Evolutionary conservation across 2,888 invertebrate species (phyloP).

Genomic region (Ectemnius cavifrons): DNA sequence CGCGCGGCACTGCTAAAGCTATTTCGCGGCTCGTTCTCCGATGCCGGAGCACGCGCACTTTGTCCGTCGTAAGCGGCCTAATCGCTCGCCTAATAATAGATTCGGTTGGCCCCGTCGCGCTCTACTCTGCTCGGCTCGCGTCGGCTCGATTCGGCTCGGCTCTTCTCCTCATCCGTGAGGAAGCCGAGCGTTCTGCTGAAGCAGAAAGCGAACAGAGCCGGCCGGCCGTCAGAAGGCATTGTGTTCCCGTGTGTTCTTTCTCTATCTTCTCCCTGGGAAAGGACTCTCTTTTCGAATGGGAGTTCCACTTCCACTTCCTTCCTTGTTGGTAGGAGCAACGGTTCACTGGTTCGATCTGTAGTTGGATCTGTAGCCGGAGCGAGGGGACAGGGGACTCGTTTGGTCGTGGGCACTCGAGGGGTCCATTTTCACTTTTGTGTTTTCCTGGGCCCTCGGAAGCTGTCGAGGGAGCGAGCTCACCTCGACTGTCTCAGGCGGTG

Average conservation of each 20-base stretch:
- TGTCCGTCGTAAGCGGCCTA: slow-evolving; percentile 3
- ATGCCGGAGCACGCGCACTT: slow-evolving; percentile 2
- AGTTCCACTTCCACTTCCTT: no score
- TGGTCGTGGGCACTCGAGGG: slow-evolving; percentile 27
- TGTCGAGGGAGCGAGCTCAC: slow-evolving; percentile 71
- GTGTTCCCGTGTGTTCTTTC: not conserved
- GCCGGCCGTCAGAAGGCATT: not conserved
- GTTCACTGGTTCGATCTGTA: no score
- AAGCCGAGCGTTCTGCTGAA: not conserved
- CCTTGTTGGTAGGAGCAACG: no score
- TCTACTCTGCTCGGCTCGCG: not conserved
- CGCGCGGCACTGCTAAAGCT: slow-evolving; percentile 19
- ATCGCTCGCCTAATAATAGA: not conserved
- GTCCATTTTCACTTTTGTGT: slow-evolving; percentile 70
- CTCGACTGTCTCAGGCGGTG: slow-evolving; percentile 66
- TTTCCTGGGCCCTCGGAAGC: slow-evolving; percentile 63
- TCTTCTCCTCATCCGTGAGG: not conserved
- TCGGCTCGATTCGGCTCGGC: not conserved
- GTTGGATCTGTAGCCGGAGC: not conserved
- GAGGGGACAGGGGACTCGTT: not conserved
- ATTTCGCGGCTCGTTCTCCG: not conserved
- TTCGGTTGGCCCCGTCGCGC: not conserved
- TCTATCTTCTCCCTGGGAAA: not conserved
- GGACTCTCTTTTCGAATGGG: not conserved
- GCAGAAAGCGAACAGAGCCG: not conserved